phyloP scores from a whole-genome alignment of 2,113 vertebrate species.

The Macroglossus sobrinus region DNA sequence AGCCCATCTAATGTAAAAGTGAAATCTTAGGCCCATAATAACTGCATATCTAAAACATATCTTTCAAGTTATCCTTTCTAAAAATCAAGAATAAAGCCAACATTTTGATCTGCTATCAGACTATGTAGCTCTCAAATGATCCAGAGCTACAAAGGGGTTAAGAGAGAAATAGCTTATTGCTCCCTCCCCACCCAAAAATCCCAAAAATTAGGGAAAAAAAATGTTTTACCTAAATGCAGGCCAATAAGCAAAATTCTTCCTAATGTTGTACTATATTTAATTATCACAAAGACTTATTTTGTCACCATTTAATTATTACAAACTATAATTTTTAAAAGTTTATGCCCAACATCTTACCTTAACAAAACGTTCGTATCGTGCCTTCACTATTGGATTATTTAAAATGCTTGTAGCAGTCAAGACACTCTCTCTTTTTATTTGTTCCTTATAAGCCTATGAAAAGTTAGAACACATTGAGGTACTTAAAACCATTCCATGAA shows the following conservation, averaged over 20 bases:
- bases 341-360: conserved; percentile 83
- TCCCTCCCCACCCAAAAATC: not conserved
- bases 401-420: conserved; percentile 91
- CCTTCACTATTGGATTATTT: conserved; percentile 91
- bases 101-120: not conserved
- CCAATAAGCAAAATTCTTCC: not conserved
- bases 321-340: not conserved
- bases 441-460: conserved; percentile 88
- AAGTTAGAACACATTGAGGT: conserved; percentile 13
- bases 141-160: not conserved
- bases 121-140: not conserved
- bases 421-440: conserved; percentile 91
- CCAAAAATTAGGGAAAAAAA: not conserved
- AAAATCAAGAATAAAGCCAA: conserved; percentile 9
- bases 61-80: not conserved
- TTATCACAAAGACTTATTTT: not conserved
- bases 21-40: not conserved
- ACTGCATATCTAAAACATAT: not conserved
- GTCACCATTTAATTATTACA: conserved; percentile 1
- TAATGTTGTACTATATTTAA: not conserved
- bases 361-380: conserved; percentile 88
- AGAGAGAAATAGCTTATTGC: not conserved
- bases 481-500: not conserved
- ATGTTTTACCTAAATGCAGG: not conserved
- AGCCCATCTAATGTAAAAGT: not conserved